A percentile compares a stretch with the other conserved stretches of the same genome.
These are phyloP conservation scores for Indicator maculatus DNA, from an alignment of 2,113 vertebrate species.

Conservation along the genomic window DNA sequence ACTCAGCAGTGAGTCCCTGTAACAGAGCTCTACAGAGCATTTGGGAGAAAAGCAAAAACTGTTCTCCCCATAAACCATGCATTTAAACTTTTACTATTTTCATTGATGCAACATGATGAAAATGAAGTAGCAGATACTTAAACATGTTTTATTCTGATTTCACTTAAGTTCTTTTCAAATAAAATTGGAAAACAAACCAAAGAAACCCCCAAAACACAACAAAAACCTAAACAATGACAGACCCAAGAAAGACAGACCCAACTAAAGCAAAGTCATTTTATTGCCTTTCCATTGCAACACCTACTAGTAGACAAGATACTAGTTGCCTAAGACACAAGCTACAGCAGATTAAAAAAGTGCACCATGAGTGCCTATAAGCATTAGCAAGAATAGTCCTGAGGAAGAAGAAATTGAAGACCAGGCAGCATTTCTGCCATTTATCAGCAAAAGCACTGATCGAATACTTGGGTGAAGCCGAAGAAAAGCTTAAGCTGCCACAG, in stretches of 20 bases:
- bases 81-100: not conserved
- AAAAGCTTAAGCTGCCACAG: not conserved
- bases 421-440: not conserved
- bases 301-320: not conserved
- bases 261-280: not conserved
- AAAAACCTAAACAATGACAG: too few species aligned
- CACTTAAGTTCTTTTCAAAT: not conserved
- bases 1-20: not conserved
- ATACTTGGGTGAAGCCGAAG: not conserved
- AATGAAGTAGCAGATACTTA: not conserved
- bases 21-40: not conserved
- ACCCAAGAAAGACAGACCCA: not conserved
- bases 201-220: too few species aligned
- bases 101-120: not conserved
- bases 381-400: not conserved
- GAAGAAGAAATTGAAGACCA: not conserved
- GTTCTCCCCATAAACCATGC: not conserved
- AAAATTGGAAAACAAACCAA: not conserved
- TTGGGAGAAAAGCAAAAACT: not conserved
- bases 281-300: not conserved
- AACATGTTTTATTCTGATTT: not conserved
- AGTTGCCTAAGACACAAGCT: not conserved
- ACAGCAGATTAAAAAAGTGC: not conserved
- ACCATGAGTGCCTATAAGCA: not conserved
- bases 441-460: not conserved